Evolutionary conservation across 2,888 invertebrate species (phyloP), one percentile per base, ranked within the genome.

Genomic region (Hirtodrosophila duncani): DNA sequence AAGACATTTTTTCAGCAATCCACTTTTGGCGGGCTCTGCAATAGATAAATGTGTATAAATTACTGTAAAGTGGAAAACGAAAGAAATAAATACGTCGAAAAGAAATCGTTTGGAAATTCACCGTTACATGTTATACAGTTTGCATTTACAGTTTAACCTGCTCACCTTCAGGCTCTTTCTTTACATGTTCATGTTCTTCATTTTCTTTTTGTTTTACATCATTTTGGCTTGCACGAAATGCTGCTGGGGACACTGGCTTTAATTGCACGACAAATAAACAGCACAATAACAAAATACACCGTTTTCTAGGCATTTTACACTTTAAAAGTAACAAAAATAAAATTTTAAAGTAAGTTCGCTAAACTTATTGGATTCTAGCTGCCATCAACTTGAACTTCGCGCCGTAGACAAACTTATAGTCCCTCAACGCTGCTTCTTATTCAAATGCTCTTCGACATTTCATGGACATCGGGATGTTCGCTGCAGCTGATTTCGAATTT

Each of bases 1-100:
- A 2, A 67, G 77, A 38, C 85, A 85, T 62, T 83, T 75, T 20
- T 59, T 56, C 3, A 82, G 48, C 13, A 83, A 42, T 1, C 63
- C 65, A 8, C 68, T 64, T 8, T 42, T 67, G 7, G 23, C 41
- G 13, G 8, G n/a, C 4, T 50, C 63, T 63, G 23, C 2, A 33
- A 21, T 7, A 11, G 6, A 8, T 3, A 9, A 21, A 16, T 10
- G 3, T n/a, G 5, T 14, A 6, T 2, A 10, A 14, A 3, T 18
- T 1, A 16, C 16, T 42, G 5, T 6, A 31, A 9, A 7, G 14
- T 16, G 10, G 8, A 23, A 21, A 11, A 8, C 21, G 21, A 13
- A 13, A 24, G 4, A 9, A 14, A 13, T 36, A 13, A 7, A 24
- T n/a, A n/a, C n/a, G n/a, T n/a, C n/a, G n/a, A n/a, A n/a, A n/a